These are phyloP conservation scores for Acrocera orbiculus DNA, from an alignment of 2,888 invertebrate genomes.

Conservation along the genomic window DNA sequence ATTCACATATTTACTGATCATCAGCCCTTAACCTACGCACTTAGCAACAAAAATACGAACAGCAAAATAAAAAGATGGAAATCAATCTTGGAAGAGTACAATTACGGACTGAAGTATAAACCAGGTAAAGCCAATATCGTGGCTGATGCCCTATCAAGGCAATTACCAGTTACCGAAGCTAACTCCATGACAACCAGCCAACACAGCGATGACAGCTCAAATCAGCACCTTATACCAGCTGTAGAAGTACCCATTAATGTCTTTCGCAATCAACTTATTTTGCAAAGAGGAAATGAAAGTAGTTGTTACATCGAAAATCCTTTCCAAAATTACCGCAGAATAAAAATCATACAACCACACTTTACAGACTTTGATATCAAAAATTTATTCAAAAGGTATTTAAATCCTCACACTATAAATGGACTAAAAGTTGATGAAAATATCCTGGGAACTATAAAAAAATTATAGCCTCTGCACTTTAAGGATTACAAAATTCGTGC, in stretches of 20 bases:
- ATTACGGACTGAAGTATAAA: conserved; percentile 3
- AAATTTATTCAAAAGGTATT: conserved; percentile 1
- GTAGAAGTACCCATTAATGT: not conserved
- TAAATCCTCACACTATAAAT: conserved; percentile 2
- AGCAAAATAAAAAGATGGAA: conserved; percentile 6
- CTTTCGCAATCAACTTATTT: not conserved
- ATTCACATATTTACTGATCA: conserved; percentile 2
- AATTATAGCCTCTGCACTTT: not conserved
- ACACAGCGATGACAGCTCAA: not conserved
- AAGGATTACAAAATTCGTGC: conserved; percentile 3
- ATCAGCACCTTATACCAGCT: not conserved
- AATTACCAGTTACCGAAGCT: not conserved
- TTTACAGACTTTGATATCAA: not conserved
- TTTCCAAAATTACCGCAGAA: not conserved
- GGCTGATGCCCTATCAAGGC: conserved; percentile 6
- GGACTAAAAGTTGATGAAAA: not conserved
- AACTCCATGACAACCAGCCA: not conserved
- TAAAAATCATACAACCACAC: not conserved
- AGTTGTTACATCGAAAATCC: not conserved
- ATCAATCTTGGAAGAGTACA: conserved; percentile 5
- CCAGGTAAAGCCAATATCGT: conserved; percentile 5
- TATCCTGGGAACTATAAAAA: conserved; percentile 1
- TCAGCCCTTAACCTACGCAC: conserved; percentile 1
- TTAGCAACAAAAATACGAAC: conserved; percentile 4
- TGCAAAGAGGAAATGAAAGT: not conserved